Evolutionary conservation across 2,113 vertebrate genomes (phyloP), one percentile per base, ranked within the genome.

Genomic region (Salvelinus alpinus): DNA sequence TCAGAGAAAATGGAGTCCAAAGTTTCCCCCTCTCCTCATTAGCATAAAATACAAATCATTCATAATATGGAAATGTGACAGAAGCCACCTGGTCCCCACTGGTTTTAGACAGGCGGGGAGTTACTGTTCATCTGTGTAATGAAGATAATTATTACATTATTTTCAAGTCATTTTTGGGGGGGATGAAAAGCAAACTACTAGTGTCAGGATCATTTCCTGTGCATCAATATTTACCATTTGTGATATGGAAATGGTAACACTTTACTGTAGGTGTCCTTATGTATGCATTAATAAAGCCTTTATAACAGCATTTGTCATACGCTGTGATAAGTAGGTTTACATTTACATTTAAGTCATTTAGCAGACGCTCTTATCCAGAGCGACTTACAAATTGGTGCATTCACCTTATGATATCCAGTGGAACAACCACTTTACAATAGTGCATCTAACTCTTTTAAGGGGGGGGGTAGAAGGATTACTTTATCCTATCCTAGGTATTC

Each of bases 21-120:
- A 27, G 34, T 70, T 48, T 64, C 38, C 3, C 34, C 47, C 18
- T 68, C 22, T 68, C 6, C 24, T 79, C 44, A 71, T 72, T 64
- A 78, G 71, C 78, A 77, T 70, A 59, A 67, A 57, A 67, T 57
- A 78, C 38, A 64, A 79, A 54, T 62, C 77, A 83, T 67, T 85
- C 64, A 59, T n/a, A 34, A 80, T 14, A 76, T 34, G 34, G 65
- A 18, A 29, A 74, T 68, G 54, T 18, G 18, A 64, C 65, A 60
- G 72, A 29, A 65, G 12, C 64, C 70, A 75, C 57, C 75, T 82
- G 74, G 47, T 20, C 62, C 54, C 64, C 22, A 14, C 27, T 25
- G 20, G 76, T 47, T 22, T 20, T 18, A 57, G 68, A 83, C 67
- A 82, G 68, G 75, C 62, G 13, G 64, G 65, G 74, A 69, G 76